Evolutionary conservation across 2,888 invertebrate genomes (phyloP), one percentile per base, ranked within the genome.

Genomic region (Rhynchonema sp.): DNA sequence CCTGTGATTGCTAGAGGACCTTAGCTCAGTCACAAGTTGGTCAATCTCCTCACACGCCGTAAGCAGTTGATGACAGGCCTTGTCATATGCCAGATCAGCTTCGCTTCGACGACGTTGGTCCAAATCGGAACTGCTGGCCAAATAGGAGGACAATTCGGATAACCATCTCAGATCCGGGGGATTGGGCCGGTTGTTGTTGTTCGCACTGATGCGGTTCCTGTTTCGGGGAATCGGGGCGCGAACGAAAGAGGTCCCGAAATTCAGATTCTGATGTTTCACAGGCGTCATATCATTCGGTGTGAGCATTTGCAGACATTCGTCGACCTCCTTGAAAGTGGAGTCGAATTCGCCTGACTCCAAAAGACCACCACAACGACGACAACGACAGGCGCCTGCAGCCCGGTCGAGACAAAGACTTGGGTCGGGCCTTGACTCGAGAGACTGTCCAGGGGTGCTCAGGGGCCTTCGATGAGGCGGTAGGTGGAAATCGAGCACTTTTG

Each of bases 401-500:
- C 9, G 9, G 38, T 38, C 38, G 38, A 13, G 6, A 17, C 38
- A 38, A 38, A 13, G 6, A 13, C 6, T 6, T 38, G 38, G 17
- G 17, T 38, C 38, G 38, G 17, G 17, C 38, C 6, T 38, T 38
- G 38, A 13, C 17, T 38, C 38, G n/a, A n/a, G n/a, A n/a, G n/a
- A n/a, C n/a, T n/a, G n/a, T n/a, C n/a, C n/a, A n/a, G n/a, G n/a
- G n/a, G n/a, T n/a, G n/a, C n/a, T n/a, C n/a, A n/a, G n/a, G n/a
- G n/a, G n/a, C n/a, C 26, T 22, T 17, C 61, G 59, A 30, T 60
- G 60, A 28, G 56, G 30, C 2, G 61, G 61, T 17, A 61, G 1
- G 30, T 61, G 61, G 49, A 61, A 61, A 29, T 56, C 57, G 20
- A 6, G 17, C n/a, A 56, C 53, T 28, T 60, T 61, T 2, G 55